Conservation (phyloP, 2,113 vertebrate species). For the Odontophorus gujanensis region DNA sequence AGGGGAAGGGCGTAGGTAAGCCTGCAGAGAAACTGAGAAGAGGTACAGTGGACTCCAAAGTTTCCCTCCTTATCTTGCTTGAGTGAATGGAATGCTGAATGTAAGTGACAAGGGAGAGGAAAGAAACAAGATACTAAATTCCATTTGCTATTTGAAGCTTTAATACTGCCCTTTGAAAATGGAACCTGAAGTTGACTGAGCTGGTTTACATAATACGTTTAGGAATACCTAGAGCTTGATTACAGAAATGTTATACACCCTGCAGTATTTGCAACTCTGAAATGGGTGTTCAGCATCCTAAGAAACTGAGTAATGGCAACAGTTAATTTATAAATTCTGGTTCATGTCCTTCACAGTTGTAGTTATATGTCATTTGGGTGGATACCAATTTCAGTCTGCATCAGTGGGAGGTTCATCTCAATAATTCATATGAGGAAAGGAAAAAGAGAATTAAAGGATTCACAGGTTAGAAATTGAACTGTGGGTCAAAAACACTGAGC, state of each 20-base stretch:
- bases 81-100: not conserved
- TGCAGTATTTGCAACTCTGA: not conserved
- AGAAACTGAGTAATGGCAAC: not conserved
- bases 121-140: constrained; percentile 26
- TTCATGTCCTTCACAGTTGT: not conserved
- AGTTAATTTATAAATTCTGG: not conserved
- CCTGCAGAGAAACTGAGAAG: not conserved
- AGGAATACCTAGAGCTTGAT: not conserved
- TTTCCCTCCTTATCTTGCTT: not conserved
- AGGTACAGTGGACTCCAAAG: not conserved
- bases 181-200: constrained; percentile 26
- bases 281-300: not conserved
- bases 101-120: not conserved
- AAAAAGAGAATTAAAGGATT: not conserved
- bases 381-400: not conserved
- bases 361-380: not conserved
- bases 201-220: not conserved
- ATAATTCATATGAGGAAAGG: not conserved
- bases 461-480: not conserved
- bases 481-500: not conserved
- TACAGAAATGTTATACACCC: not conserved
- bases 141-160: constrained; percentile 16
- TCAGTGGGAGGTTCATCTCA: not conserved
- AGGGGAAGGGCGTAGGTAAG: not conserved
- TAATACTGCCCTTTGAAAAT: constrained; percentile 33